Evolutionary conservation across 2,113 vertebrate species (phyloP), one percentile per base, ranked within the genome.

Genomic region (Illadopsis cleaveri): DNA sequence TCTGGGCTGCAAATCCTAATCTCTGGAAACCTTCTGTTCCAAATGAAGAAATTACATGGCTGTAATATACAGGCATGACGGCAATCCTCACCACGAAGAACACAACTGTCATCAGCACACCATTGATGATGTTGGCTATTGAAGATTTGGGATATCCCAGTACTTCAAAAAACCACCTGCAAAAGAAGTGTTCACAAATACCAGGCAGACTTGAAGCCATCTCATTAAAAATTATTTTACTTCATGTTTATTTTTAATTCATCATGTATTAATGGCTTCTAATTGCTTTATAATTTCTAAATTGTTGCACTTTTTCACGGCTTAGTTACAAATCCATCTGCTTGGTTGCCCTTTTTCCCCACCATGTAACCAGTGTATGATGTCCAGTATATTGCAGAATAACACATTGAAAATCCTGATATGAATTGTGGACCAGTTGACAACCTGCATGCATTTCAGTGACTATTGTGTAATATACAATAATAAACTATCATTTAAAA

Each of bases 111-210:
- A 99, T 99, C 96, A 99, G 98, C 35, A 99, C 96, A 11, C 99
- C 99, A 51, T 99, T 99, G 86, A 98, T 95, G 96, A 99, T 98
- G 89, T 99, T 99, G 85, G 98, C 98, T 89, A 98, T 98, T 77
- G 98, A 99, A 96, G 98, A 98, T 96, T 98, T 99, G 81, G 99
- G 97, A 94, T 99, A 99, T 88, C 99, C 98, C 94, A 99, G 98
- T 80, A 98, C 97, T 98, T 99, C 99, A 97, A 99, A 99, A 98
- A 99, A 99, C 99, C 99, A 99, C 97, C 99, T 99, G 98, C 78
- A 98, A 98, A 94, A 98, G 71, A 97, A 94, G 77, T 3, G 47
- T 86, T 94, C 40, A 88, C 50, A 94, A 72, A 94, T 31, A 88
- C 78, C 65, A 94, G 51, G 62, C 51, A 87, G 45, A 70, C 44